Evolutionary conservation across 37 sponge, comb jelly and placozoan genomes (phyloP), one percentile per base, ranked within the genome.

Genomic region (Amphimedon queenslandica): DNA sequence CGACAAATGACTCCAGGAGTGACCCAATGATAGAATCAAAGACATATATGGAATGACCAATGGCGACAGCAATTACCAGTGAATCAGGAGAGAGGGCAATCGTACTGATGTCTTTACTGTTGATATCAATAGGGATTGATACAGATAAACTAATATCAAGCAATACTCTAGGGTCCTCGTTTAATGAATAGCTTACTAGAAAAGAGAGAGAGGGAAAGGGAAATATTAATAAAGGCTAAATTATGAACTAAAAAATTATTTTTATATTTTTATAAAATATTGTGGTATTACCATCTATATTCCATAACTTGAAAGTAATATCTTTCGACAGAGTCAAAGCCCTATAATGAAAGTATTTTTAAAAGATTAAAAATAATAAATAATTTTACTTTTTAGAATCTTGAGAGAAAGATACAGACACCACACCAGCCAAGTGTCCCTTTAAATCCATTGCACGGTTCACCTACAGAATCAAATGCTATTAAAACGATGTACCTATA

Each of bases 261-360:
- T n/a, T n/a, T n/a, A n/a, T n/a, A n/a, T n/a, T n/a, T n/a, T n/a
- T n/a, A n/a, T n/a, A n/a, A n/a, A n/a, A n/a, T n/a, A n/a, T n/a
- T n/a, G n/a, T n/a, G n/a, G n/a, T n/a, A n/a, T n/a, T 29, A 94
- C 95, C 95, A 83, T 86, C 85, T 73, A 83, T 86, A 41, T 83
- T 75, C 95, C 95, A 94, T 34, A 90, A 58, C 33, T 87, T 90
- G 85, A 84, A 94, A 24, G 77, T 84, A 20, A 81, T 88, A 77
- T 94, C 95, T 67, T 87, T 87, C 18, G 95, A 94, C n/a, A 86
- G 78, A 64, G 93, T 84, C 20, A 88, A 93, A 37, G 74, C 82
- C 36, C 83, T 90, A n/a, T 57, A 18, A 23, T 21, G 8, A 36
- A 13, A 36, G n/a, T 4, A 67, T 10, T 8, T 10, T 18, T 39